Conservation (phyloP, 2,888 invertebrate species). For the Polyploca ridens region DNA sequence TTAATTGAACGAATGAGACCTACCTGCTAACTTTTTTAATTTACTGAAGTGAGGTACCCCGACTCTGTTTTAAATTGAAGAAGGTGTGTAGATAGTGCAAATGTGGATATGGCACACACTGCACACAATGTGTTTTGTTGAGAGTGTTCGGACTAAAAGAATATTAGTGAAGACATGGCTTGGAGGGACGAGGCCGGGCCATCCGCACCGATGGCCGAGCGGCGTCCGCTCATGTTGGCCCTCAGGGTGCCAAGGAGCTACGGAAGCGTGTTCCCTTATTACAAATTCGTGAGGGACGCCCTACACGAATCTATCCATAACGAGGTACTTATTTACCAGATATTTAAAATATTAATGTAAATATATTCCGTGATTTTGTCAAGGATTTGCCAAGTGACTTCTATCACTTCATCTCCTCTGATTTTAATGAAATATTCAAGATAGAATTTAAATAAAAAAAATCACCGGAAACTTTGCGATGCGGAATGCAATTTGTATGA, state of each 20-base stretch:
- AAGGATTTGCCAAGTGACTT: background rate
- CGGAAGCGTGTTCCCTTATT: constrained; percentile 86
- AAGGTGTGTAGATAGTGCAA: constrained; percentile 27
- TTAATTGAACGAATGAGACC: constrained; percentile 11
- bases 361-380: background rate
- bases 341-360: background rate
- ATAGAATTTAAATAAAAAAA: background rate
- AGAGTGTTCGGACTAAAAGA: constrained; percentile 54
- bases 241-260: constrained; percentile 82
- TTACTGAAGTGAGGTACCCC: background rate
- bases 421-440: background rate
- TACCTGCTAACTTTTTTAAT: constrained; percentile 29
- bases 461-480: too few relatives aligned
- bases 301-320: constrained; percentile 61
- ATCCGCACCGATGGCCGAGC: constrained; percentile 62
- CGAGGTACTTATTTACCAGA: constrained; percentile 54
- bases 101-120: constrained; percentile 66
- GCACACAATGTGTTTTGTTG: constrained; percentile 55
- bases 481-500: too few relatives aligned
- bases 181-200: constrained; percentile 52
- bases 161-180: constrained; percentile 55
- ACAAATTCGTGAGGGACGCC: constrained; percentile 84
- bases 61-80: constrained; percentile 23
- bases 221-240: constrained; percentile 69
- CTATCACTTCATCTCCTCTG: background rate